Conservation (phyloP, 2,113 vertebrate genomes). For the Formicarius rufipectus region DNA sequence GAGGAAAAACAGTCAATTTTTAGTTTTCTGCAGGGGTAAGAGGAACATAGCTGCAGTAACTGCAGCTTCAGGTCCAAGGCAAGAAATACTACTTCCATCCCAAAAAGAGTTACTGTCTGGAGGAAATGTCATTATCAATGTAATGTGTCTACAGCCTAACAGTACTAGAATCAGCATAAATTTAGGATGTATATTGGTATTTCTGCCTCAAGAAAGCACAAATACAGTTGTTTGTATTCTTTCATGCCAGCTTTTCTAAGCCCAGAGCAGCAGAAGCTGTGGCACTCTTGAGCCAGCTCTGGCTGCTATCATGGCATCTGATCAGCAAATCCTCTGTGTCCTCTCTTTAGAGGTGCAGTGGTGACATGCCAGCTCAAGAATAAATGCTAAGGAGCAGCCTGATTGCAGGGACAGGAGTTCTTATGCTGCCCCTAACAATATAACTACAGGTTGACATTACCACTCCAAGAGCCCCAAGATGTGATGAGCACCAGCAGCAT, state of each 20-base stretch:
- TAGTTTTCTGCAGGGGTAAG: neutral
- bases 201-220: neutral
- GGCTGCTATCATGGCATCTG: neutral
- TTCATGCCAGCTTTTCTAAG: neutral
- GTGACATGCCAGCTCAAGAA: neutral
- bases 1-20: neutral
- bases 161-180: neutral
- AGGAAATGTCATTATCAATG: neutral
- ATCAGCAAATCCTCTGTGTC: neutral
- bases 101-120: neutral
- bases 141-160: neutral
- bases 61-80: neutral
- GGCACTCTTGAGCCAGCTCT: neutral
- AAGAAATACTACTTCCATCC: neutral
- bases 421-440: accelerated
- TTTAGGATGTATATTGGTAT: neutral
- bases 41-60: neutral
- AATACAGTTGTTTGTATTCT: neutral
- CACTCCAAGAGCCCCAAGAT: neutral
- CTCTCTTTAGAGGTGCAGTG: neutral
- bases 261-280: neutral
- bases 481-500: neutral
- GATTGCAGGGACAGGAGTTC: neutral
- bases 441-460: neutral
- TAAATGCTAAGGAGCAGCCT: neutral